These are phyloP conservation scores for Gallinago paraguaiae DNA, from an alignment of 2,113 vertebrate species.

Conservation along the genomic window DNA sequence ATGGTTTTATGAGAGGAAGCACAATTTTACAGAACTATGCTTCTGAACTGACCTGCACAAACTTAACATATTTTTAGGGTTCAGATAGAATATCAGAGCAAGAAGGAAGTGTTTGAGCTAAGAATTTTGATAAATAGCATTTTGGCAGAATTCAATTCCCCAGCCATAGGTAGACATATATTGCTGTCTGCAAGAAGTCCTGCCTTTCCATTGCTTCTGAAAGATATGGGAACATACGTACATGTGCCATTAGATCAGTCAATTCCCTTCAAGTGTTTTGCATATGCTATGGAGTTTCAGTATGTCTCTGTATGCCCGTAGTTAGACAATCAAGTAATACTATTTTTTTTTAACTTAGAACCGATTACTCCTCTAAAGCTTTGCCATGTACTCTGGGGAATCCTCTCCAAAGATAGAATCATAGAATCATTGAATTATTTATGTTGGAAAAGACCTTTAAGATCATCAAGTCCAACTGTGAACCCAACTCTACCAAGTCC, in stretches of 20 bases:
- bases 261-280: background rate
- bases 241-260: background rate
- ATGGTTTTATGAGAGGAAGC: background rate
- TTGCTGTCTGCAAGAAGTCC: background rate
- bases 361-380: background rate
- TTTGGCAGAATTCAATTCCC: background rate
- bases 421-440: background rate
- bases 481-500: background rate
- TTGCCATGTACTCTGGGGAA: background rate
- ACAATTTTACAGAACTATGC: background rate
- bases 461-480: background rate
- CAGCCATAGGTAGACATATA: background rate
- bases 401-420: background rate
- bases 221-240: background rate
- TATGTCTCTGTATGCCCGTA: background rate
- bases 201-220: background rate
- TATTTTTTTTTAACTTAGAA: background rate
- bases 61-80: background rate
- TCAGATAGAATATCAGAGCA: background rate
- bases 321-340: background rate
- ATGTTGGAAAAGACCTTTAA: background rate
- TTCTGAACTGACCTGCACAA: background rate
- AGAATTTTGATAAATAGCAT: background rate
- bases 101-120: background rate
- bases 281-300: background rate